Base-by-base conservation (phyloP, 2,113 vertebrate species). In the Triplophysa siluroides region DNA sequence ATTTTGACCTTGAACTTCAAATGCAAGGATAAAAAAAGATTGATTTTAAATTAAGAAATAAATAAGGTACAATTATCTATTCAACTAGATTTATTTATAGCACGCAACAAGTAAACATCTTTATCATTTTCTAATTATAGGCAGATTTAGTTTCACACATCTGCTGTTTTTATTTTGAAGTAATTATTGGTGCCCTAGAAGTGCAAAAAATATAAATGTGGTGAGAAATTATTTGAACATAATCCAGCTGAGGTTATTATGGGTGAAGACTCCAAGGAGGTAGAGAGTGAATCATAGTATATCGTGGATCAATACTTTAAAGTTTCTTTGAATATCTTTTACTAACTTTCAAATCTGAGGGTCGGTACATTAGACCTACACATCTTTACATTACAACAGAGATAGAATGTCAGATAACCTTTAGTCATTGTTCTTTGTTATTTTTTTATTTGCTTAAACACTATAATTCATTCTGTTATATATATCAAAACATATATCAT, bases 241-340 rank as follows among this genome's bases (percentile, higher is more conserved):
- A 68, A 68, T 24, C 23, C 23, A 26, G 3, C 67, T 7, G 43
- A 29, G 23, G 23, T 52, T 69, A 52, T 69, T 18, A 8, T 69
- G 23, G 67, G 45, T 69, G 67, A 69, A 18, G 23, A 23, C 45
- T 69, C 4, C 3, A 5, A 18, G 45, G 21, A 26, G 8, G 45
- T 21, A 52, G 45, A 43, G 19, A 52, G 14, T 29, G 14, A 70
- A 52, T 70, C 68, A 52, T 50, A 50, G 14, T 23, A 1, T 38
- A 38, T 38, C 6, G 33, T 38, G 11, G 43, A 50, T 69, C 43
- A 69, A 69, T 50, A 69, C 24, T 69, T 69, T 47, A 68, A 47
- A 68, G 29, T 29, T 7, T 38, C 9, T 24, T 41, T 50, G 21
- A 68, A 41, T 11, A 10, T 45, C 10, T 45, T 52, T 52, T 18